phyloP scores from a whole-genome alignment of 2,888 invertebrate species.

The Oxycera nigricornis region DNA sequence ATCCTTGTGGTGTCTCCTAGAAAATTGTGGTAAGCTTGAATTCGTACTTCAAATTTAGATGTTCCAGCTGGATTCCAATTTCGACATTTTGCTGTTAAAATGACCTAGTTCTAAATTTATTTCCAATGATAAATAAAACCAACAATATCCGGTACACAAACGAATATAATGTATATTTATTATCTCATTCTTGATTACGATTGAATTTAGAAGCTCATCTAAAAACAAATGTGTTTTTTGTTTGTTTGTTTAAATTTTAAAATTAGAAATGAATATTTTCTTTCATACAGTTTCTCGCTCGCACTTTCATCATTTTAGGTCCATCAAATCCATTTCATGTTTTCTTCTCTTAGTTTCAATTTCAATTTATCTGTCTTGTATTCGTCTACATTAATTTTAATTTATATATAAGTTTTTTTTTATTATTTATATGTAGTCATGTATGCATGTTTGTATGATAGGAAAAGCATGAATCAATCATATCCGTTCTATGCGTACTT shows the following conservation, averaged over 20 bases:
- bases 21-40: no score
- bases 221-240: conserved; percentile 17
- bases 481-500: background rate
- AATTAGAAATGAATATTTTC: no score
- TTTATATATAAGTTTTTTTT: background rate
- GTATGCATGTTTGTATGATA: no score
- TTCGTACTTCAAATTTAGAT: no score
- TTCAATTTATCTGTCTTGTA: background rate
- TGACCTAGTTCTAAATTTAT: no score
- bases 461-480: conserved; percentile 24
- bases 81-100: no score
- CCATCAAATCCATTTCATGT: conserved; percentile 25
- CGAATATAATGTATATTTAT: conserved; percentile 32
- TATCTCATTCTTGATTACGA: conserved; percentile 15
- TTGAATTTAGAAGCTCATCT: conserved; percentile 7
- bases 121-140: background rate
- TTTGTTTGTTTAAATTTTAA: background rate
- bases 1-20: no score
- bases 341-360: background rate
- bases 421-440: background rate
- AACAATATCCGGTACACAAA: conserved; percentile 22
- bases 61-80: no score
- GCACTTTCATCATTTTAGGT: conserved; percentile 7
- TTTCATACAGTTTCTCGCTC: no score
- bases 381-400: background rate